Evolutionary conservation across 1,140 invertebrate species (phyloP).

Genomic region (Trachelipus rathkii): DNA sequence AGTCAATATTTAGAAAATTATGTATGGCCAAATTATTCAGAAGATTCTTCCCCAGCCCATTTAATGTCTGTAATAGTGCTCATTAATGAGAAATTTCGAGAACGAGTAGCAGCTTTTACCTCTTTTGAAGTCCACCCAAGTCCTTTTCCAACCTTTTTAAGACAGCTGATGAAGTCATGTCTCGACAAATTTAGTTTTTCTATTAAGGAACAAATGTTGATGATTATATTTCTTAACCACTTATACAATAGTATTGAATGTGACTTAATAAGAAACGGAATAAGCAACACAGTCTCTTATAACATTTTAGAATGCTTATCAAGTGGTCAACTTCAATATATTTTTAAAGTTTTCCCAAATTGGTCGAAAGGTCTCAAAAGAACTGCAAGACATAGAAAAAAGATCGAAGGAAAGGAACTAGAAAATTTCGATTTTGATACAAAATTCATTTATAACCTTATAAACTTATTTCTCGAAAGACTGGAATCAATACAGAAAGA

Average conservation of each 20-base stretch:
- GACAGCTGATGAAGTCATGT: conserved; percentile 69
- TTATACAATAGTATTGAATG: conserved; percentile 96
- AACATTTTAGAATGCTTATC: conserved; percentile 91
- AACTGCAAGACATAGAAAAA: conserved; percentile 77
- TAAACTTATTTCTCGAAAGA: conserved; percentile 83
- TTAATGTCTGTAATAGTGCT: conserved; percentile 93
- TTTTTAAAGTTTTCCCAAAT: conserved; percentile 71
- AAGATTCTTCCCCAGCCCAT: conserved; percentile 68
- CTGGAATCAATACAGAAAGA: conserved; percentile 72
- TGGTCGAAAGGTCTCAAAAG: conserved; percentile 84
- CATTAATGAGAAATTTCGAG: conserved; percentile 97
- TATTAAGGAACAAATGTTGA: conserved; percentile 75
- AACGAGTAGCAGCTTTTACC: conserved; percentile 94
- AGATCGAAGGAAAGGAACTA: conserved; percentile 62
- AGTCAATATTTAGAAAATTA: conserved; percentile 96
- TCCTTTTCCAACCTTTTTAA: conserved; percentile 83
- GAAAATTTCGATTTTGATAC: conserved; percentile 79
- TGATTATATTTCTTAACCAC: conserved; percentile 90
- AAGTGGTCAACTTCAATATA: conserved; percentile 50
- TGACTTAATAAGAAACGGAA: conserved; percentile 66
- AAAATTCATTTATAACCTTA: conserved; percentile 78
- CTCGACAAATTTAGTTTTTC: conserved; percentile 57
- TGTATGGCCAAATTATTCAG: conserved; percentile 89
- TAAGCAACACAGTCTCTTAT: conserved; percentile 69
- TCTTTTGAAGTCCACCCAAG: conserved; percentile 73